Percentiles rank a stretch among this genome's conserved stretches.
phyloP scores from a whole-genome alignment of 1,140 invertebrate genomes.

The Drosophila arawakana region DNA sequence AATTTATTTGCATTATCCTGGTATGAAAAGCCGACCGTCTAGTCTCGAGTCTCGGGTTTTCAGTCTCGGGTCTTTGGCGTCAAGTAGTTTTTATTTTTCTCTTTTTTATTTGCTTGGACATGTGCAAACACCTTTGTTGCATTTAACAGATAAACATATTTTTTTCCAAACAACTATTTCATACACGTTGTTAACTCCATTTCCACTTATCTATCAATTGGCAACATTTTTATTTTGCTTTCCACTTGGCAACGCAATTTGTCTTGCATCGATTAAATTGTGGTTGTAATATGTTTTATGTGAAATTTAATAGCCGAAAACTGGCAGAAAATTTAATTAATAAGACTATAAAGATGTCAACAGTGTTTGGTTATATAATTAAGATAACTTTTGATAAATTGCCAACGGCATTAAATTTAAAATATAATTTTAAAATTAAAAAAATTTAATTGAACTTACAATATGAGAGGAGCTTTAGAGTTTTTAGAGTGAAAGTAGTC shows the following conservation, averaged over 20 bases:
- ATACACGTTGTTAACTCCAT: slow-evolving; percentile 39
- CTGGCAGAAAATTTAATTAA: background rate
- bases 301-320: slow-evolving; percentile 18
- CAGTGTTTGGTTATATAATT: background rate
- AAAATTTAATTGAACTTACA: too few relatives aligned
- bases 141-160: slow-evolving; percentile 66
- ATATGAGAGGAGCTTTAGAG: too few relatives aligned
- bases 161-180: slow-evolving; percentile 44
- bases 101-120: slow-evolving; percentile 72
- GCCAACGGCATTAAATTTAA: background rate
- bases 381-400: background rate
- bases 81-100: slow-evolving; percentile 14
- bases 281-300: slow-evolving; percentile 18
- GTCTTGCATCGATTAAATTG: slow-evolving; percentile 60
- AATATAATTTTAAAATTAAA: too few relatives aligned
- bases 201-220: slow-evolving; percentile 65
- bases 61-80: slow-evolving; percentile 11
- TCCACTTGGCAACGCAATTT: slow-evolving; percentile 62
- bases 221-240: slow-evolving; percentile 15
- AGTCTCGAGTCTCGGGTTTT: slow-evolving; percentile 1
- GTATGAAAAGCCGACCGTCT: background rate
- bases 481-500: background rate
- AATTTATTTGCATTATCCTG: slow-evolving; percentile 82
- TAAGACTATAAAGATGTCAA: slow-evolving; percentile 1
- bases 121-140: slow-evolving; percentile 79